Percentiles rank a stretch among this genome's conserved stretches.
phyloP scores from a whole-genome alignment of 2,797 vertebrate genomes.

The Amblyopsis hoosieri region DNA sequence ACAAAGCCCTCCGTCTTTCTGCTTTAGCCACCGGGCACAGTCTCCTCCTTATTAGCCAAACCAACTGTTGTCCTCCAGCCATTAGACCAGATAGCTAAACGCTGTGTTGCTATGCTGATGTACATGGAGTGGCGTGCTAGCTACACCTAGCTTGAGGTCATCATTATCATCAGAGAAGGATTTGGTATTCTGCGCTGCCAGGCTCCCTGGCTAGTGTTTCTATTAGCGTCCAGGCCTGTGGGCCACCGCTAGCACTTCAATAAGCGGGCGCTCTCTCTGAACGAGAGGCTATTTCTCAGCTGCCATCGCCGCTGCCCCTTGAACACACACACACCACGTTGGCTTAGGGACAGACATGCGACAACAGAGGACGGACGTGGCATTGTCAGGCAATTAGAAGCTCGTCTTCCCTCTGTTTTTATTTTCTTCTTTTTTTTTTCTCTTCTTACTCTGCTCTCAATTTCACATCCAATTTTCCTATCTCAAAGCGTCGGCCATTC shows the following conservation, averaged over 20 bases:
- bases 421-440: constrained; percentile 43
- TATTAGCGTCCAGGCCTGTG: constrained; percentile 65
- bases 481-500: constrained; percentile 54
- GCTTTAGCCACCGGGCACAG: constrained; percentile 22
- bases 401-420: constrained; percentile 21
- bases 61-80: constrained; percentile 37
- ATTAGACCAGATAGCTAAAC: constrained; percentile 30
- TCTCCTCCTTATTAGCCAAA: constrained; percentile 44
- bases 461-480: constrained; percentile 71
- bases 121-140: constrained; percentile 62
- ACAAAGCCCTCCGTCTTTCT: constrained; percentile 25
- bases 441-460: constrained; percentile 50
- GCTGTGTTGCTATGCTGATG: constrained; percentile 57
- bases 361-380: constrained; percentile 54
- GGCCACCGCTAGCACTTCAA: constrained; percentile 61
- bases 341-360: constrained; percentile 62
- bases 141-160: constrained; percentile 63
- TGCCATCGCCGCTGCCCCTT: constrained; percentile 55
- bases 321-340: constrained; percentile 30
- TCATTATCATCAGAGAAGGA: constrained; percentile 67
- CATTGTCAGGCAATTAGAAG: constrained; percentile 36
- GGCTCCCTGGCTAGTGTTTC: constrained; percentile 67
- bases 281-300: constrained; percentile 50
- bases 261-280: constrained; percentile 62
- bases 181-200: constrained; percentile 66